These are phyloP conservation scores for Phortica magna DNA, from an alignment of 2,888 invertebrate species.

Conservation along the genomic window DNA sequence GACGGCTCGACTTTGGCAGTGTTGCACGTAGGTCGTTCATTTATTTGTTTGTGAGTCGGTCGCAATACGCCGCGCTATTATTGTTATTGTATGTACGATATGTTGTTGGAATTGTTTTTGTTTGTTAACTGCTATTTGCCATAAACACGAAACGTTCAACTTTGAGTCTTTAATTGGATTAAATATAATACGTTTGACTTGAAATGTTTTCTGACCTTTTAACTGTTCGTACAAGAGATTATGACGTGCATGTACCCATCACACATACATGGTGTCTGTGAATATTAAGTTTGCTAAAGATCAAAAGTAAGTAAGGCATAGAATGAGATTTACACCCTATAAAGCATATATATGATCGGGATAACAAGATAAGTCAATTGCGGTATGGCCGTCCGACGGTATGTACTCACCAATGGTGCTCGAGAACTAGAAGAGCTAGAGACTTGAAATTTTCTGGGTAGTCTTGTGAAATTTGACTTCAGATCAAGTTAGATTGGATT, in stretches of 20 bases:
- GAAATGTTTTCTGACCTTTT: slow-evolving; percentile 15
- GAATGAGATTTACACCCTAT: too few relatives aligned
- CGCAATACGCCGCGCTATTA: slow-evolving; percentile 36
- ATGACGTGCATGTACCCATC: not conserved
- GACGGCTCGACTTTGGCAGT: slow-evolving; percentile 41
- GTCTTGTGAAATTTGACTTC: too few relatives aligned
- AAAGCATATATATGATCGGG: too few relatives aligned
- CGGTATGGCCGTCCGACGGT: too few relatives aligned
- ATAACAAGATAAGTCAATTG: too few relatives aligned
- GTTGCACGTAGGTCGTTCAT: slow-evolving; percentile 68
- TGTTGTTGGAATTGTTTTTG: not conserved
- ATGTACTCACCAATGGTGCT: too few relatives aligned
- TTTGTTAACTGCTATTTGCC: not conserved
- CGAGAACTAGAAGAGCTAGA: too few relatives aligned
- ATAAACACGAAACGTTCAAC: not conserved
- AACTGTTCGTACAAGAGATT: not conserved
- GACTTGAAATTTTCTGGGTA: too few relatives aligned
- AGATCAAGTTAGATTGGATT: too few relatives aligned
- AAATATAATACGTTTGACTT: not conserved
- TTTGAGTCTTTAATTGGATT: slow-evolving; percentile 12
- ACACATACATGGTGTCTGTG: too few relatives aligned
- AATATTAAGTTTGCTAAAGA: too few relatives aligned
- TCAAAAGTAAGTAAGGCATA: too few relatives aligned
- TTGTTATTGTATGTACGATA: not conserved
- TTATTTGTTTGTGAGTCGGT: slow-evolving; percentile 36